Conservation (phyloP, 2,888 invertebrate genomes). For the Callyntrura guangdongensis region DNA sequence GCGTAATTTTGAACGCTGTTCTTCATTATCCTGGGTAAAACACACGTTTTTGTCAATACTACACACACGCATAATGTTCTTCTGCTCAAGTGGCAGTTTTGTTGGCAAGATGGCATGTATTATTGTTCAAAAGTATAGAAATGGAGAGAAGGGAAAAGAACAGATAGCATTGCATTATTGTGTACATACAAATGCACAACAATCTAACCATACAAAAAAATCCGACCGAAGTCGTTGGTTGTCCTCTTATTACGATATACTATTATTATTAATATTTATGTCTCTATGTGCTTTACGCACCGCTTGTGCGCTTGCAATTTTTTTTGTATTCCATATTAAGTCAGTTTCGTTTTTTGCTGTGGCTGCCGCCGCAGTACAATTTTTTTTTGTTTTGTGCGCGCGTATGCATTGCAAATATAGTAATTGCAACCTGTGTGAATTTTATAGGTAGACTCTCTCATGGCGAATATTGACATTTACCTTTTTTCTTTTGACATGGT, state of each 20-base stretch:
- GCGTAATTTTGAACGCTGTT: background rate
- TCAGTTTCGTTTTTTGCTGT: too few relatives aligned
- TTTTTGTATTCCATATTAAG: background rate
- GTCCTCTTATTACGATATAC: background rate
- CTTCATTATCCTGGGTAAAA: too few relatives aligned
- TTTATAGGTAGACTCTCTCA: slow-evolving; percentile 66
- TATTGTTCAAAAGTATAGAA: background rate
- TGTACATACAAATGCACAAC: background rate
- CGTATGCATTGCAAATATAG: background rate
- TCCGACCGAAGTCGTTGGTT: background rate
- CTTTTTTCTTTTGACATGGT: slow-evolving; percentile 66
- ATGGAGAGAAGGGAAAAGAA: background rate
- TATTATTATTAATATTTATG: background rate
- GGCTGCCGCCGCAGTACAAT: background rate
- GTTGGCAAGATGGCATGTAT: too few relatives aligned
- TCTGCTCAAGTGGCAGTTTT: too few relatives aligned
- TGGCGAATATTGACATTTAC: slow-evolving; percentile 70
- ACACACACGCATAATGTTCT: background rate
- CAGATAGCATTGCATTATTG: background rate
- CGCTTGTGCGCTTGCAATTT: slow-evolving; percentile 25
- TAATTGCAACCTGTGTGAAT: slow-evolving; percentile 64
- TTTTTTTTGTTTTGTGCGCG: background rate
- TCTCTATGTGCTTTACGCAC: slow-evolving; percentile 2
- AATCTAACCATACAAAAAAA: slow-evolving; percentile 11
- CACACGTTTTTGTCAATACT: slow-evolving; percentile 10